These are phyloP conservation scores for Myiothlypis coronata DNA, from an alignment of 2,797 vertebrate species.

Conservation along the genomic window DNA sequence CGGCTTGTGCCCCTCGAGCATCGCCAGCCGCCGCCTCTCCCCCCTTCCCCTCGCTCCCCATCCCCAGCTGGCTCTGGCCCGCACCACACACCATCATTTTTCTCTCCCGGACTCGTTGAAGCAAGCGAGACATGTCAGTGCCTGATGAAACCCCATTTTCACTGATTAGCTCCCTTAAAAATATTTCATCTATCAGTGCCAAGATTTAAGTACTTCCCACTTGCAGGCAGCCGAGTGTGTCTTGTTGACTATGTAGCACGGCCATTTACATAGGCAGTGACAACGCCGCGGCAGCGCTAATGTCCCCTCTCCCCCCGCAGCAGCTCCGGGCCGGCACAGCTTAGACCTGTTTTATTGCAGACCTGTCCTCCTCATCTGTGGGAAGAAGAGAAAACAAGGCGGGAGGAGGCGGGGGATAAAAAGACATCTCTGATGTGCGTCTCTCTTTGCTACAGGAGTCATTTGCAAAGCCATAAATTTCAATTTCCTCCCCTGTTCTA, in stretches of 20 bases:
- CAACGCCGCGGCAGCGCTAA: conserved; percentile 83
- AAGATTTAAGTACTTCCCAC: conserved; percentile 78
- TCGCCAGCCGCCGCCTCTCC: neutral
- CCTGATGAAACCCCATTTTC: conserved; percentile 94
- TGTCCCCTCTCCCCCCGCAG: conserved; percentile 69
- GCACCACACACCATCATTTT: conserved; percentile 83
- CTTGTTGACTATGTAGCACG: conserved; percentile 91
- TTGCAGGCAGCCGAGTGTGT: conserved; percentile 84
- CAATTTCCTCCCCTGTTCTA: conserved; percentile 77
- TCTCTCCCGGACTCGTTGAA: conserved; percentile 85
- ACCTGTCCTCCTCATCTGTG: conserved; percentile 84
- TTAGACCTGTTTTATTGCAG: conserved; percentile 83
- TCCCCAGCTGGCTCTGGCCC: conserved; percentile 55
- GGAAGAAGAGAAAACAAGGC: conserved; percentile 69
- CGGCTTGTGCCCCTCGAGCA: rapidly evolving
- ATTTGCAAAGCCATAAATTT: conserved; percentile 91
- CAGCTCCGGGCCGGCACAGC: conserved; percentile 47
- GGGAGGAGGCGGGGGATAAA: conserved; percentile 32
- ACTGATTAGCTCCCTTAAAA: conserved; percentile 96
- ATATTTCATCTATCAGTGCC: conserved; percentile 98
- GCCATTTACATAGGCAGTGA: conserved; percentile 90
- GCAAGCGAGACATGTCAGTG: conserved; percentile 85
- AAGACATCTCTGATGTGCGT: conserved; percentile 50
- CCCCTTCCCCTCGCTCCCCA: conserved; percentile 4
- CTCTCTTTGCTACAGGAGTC: conserved; percentile 61